phyloP scores from a whole-genome alignment of 2,888 invertebrate genomes.

The Drosophila rubida region DNA sequence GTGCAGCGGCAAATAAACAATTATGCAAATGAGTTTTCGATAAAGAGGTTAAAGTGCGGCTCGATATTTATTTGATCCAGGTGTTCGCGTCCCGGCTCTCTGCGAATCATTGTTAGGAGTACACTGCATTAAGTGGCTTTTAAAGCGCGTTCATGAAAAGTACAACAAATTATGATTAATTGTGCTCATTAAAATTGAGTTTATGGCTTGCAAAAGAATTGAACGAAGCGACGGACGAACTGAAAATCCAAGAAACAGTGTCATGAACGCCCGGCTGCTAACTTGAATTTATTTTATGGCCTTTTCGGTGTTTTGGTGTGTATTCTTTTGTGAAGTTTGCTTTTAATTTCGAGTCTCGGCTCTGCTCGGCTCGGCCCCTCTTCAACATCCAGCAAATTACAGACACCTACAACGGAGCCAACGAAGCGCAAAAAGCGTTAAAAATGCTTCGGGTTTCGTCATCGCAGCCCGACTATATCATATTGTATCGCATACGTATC shows the following conservation, averaged over 20 bases:
- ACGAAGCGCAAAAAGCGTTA: constrained; percentile 80
- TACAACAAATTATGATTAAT: constrained; percentile 79
- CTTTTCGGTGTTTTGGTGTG: constrained; percentile 37
- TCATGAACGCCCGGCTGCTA: constrained; percentile 72
- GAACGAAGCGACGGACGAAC: constrained; percentile 42
- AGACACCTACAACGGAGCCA: constrained; percentile 71
- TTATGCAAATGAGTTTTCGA: constrained; percentile 60
- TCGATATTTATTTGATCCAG: constrained; percentile 61
- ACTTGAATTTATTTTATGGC: constrained; percentile 60
- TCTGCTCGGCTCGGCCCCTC: too few relatives aligned
- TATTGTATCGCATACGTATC: not conserved
- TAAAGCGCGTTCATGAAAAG: constrained; percentile 51
- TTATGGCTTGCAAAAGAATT: constrained; percentile 67
- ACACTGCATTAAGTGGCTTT: constrained; percentile 37
- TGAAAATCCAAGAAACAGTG: constrained; percentile 66
- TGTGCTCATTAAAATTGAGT: constrained; percentile 75
- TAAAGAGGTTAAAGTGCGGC: not conserved
- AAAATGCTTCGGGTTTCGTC: constrained; percentile 81
- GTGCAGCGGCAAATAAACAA: constrained; percentile 32
- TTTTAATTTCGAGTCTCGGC: constrained; percentile 70
- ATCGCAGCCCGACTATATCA: constrained; percentile 39
- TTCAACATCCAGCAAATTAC: constrained; percentile 24
- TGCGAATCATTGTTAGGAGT: not conserved
- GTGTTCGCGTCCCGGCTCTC: constrained; percentile 43
- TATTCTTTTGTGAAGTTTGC: constrained; percentile 59